Percentiles rank a stretch among this genome's conserved stretches.
phyloP scores from a whole-genome alignment of 2,113 vertebrate species.

The Rhinopomastus cyanomelas region DNA sequence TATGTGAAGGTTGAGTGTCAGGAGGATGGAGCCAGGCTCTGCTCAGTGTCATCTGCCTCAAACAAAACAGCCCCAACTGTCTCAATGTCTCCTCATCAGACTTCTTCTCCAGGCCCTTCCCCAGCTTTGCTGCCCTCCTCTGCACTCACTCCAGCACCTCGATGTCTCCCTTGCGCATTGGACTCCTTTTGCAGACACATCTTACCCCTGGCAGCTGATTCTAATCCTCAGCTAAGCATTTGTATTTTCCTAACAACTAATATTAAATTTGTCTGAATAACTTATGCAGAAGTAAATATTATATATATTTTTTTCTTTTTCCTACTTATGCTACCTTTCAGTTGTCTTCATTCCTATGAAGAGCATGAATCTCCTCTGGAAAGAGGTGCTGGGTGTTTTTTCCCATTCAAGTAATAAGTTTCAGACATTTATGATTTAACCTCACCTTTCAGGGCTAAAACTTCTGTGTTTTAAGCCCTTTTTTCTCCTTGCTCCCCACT shows the following conservation, averaged over 20 bases:
- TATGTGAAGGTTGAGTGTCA: too few relatives aligned
- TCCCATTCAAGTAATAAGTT: not conserved
- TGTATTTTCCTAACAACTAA: not conserved
- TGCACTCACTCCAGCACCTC: not conserved
- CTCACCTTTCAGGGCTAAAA: not conserved
- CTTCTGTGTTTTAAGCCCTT: not conserved
- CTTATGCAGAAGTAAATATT: not conserved
- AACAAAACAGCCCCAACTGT: too few relatives aligned
- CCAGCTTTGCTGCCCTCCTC: too few relatives aligned
- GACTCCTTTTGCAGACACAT: not conserved
- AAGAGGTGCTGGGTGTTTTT: accelerated
- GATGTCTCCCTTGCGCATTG: not conserved
- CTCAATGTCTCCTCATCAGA: too few relatives aligned
- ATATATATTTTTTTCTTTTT: not conserved
- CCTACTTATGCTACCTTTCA: not conserved
- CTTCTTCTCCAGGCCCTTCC: too few relatives aligned
- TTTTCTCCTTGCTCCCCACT: not conserved
- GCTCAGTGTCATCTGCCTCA: too few relatives aligned
- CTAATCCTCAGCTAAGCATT: not conserved
- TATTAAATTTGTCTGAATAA: not conserved
- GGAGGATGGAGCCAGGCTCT: too few relatives aligned
- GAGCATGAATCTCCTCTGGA: not conserved
- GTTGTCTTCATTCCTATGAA: not conserved
- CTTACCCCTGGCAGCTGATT: not conserved
- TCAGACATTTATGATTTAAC: not conserved